Evolutionary conservation across 2,113 vertebrate species (phyloP).

Genomic region (Eurystomus gularis): DNA sequence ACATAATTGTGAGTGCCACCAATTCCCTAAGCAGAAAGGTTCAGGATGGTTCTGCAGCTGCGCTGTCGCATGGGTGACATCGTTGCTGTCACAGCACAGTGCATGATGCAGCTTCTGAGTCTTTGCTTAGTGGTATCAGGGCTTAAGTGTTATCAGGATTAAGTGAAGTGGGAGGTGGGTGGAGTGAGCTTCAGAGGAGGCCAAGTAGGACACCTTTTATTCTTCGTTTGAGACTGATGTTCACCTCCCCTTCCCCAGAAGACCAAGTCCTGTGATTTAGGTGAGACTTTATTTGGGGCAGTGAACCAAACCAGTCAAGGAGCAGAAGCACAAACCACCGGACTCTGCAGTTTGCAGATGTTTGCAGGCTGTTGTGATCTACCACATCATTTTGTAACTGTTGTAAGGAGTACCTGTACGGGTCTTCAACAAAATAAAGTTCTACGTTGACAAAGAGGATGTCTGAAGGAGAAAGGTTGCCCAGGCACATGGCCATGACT

Average conservation of each 20-base stretch:
- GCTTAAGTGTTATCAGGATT: not conserved
- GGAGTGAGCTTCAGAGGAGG: not conserved
- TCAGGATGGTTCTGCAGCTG: not conserved
- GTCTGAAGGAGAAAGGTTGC: not conserved
- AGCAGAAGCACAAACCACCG: not conserved
- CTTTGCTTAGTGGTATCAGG: not conserved
- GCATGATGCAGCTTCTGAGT: not conserved
- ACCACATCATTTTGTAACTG: not conserved
- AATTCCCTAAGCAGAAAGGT: not conserved
- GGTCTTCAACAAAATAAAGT: not conserved
- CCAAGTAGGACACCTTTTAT: not conserved
- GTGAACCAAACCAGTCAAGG: not conserved
- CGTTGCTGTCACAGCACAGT: too few species aligned
- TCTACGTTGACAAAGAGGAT: rapidly evolving
- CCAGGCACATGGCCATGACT: not conserved
- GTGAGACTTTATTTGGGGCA: not conserved
- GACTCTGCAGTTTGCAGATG: not conserved
- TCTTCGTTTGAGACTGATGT: not conserved
- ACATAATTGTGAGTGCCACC: not conserved
- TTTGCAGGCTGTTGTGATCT: not conserved
- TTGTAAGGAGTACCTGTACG: not conserved
- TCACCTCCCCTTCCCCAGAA: not conserved
- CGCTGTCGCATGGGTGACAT: rapidly evolving
- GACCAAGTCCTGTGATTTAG: not conserved
- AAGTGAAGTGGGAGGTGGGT: not conserved